Conservation (phyloP, 2,797 vertebrate genomes). For the Mycteria americana region DNA sequence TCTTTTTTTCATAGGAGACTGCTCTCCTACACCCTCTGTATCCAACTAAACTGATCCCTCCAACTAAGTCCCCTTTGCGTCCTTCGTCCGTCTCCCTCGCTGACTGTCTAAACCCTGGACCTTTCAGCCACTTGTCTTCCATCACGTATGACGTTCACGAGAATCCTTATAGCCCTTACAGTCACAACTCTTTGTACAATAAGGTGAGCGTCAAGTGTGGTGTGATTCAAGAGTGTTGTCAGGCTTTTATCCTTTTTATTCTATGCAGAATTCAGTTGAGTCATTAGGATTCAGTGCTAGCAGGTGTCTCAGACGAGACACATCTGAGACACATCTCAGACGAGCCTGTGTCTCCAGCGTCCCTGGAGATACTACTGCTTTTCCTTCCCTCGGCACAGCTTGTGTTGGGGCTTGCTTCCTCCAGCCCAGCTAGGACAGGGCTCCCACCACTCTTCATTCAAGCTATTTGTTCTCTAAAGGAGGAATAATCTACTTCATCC, state of each 20-base stretch:
- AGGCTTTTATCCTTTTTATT: background rate
- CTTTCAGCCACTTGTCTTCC: conserved; percentile 64
- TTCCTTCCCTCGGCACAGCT: background rate
- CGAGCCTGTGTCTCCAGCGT: accelerated
- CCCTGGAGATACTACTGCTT: background rate
- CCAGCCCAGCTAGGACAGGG: background rate
- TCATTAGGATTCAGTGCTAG: background rate
- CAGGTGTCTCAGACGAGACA: no score
- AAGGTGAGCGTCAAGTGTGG: conserved; percentile 49
- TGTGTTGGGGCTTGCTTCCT: background rate
- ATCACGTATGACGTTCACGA: conserved; percentile 9
- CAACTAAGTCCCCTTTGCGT: conserved; percentile 50
- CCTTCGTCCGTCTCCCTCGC: conserved; percentile 11
- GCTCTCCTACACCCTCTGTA: conserved; percentile 47
- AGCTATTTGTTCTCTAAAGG: background rate
- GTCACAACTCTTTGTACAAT: conserved; percentile 31
- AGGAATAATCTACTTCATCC: background rate
- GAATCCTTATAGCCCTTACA: conserved; percentile 45
- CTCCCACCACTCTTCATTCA: background rate
- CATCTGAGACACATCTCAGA: background rate
- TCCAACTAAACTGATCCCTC: conserved; percentile 49
- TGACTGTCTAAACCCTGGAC: conserved; percentile 54
- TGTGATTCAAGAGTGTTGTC: background rate
- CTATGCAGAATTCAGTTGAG: background rate
- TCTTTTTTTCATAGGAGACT: conserved; percentile 38